A percentile compares a stretch with the other conserved stretches of the same genome.
Evolutionary conservation across 2,113 vertebrate species (phyloP).

Genomic region (Alligator sinensis): DNA sequence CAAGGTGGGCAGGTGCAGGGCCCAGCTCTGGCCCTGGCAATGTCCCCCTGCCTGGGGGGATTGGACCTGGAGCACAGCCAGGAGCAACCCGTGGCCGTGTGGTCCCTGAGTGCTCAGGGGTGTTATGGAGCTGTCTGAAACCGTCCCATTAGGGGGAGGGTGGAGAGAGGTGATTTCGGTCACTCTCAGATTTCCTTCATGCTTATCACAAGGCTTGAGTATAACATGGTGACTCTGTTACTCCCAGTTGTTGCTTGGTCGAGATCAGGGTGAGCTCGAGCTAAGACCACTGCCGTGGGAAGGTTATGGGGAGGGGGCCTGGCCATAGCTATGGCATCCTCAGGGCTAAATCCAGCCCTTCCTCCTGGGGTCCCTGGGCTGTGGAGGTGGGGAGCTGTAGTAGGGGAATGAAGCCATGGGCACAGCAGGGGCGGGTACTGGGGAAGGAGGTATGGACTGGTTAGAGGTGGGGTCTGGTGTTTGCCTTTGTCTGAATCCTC

Average conservation of each 20-base stretch:
- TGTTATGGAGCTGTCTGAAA: not conserved
- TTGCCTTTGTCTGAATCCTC: not conserved
- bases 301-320: not conserved
- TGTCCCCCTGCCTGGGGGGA: not conserved
- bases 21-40: not conserved
- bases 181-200: not conserved
- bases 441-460: not conserved
- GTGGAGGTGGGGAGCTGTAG: not conserved
- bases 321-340: not conserved
- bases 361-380: not conserved
- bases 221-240: not conserved
- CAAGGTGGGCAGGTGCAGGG: slow-evolving; percentile 76
- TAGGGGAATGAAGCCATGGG: not conserved
- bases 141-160: not conserved
- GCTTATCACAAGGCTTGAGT: not conserved
- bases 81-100: not conserved
- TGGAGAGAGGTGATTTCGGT: not conserved
- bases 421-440: not conserved
- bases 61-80: not conserved
- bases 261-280: too few species aligned
- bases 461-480: not conserved
- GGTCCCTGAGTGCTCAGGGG: not conserved
- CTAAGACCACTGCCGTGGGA: not conserved
- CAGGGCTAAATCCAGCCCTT: not conserved
- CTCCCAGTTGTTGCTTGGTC: not conserved